These are phyloP conservation scores for Sphenopsis melanotis DNA, from an alignment of 2,797 vertebrate species.

Conservation along the genomic window DNA sequence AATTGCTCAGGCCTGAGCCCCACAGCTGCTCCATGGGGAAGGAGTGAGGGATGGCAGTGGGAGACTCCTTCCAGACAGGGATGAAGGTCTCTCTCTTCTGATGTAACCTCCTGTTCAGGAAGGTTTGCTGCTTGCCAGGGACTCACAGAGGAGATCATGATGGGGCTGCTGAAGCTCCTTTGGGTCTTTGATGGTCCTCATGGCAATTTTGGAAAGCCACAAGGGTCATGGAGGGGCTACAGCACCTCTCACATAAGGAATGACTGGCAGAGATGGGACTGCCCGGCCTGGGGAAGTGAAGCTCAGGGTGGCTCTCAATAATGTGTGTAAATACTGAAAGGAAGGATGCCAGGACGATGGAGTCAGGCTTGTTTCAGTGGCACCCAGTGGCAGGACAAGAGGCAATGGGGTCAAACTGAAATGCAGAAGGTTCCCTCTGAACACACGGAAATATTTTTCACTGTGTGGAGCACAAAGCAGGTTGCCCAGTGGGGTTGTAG, in stretches of 20 bases:
- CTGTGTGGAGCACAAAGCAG: neutral
- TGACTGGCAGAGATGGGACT: neutral
- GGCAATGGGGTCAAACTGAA: neutral
- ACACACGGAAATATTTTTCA: neutral
- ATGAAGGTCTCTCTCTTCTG: neutral
- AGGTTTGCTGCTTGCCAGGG: neutral
- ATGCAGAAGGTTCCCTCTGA: fast-evolving
- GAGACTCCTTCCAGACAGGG: neutral
- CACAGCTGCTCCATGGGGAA: neutral
- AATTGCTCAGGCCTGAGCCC: neutral
- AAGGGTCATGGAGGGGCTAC: neutral
- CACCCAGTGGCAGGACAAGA: neutral
- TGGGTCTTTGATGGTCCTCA: fast-evolving
- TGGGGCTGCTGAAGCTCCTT: neutral
- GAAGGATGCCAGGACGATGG: neutral
- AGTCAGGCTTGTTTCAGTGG: neutral
- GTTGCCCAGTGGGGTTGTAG: fast-evolving
- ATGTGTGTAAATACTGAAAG: neutral
- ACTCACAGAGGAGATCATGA: neutral
- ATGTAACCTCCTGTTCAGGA: neutral
- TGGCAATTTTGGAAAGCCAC: neutral
- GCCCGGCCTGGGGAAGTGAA: neutral
- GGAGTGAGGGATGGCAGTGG: neutral
- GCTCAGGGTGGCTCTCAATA: neutral
- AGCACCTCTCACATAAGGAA: neutral